Base-by-base conservation (phyloP, 1,140 invertebrate genomes). In the Amyelois transitella region DNA sequence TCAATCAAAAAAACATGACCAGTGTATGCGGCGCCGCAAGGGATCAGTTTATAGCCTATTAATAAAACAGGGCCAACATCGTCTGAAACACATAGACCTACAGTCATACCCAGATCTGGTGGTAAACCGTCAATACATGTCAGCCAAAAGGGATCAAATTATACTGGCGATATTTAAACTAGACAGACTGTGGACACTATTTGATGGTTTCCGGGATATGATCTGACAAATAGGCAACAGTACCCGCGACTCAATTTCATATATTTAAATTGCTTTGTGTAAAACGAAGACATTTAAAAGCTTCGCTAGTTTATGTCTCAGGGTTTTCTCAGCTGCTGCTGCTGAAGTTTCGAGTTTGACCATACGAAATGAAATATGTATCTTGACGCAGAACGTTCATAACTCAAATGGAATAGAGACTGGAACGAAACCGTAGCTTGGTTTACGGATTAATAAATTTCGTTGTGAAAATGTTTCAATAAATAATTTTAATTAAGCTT, bases 1-100 rank as follows among this genome's bases (percentile, higher is more conserved):
- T 69, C 65, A 65, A 74, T 72, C 69, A 67, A 74, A 71, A 63
- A 62, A 55, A 64, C 63, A 59, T 62, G 60, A 66, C 64, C 48
- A 7, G 43, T 48, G 66, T 58, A 51, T 62, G 44, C 43, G 61
- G 48, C 50, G 58, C 53, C 60, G 50, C 53, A 55, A 64, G 52
- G 57, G 58, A 47, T 64, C 57, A 25, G 51, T 74, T 71, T 69
- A 74, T 74, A 71, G 72, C 62, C 63, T 60, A 65, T 71, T 69
- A 74, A 70, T 70, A 70, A 69, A 63, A 60, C 53, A 61, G 65
- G 62, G 43, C 51, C 57, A 44, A 52, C 43, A 51, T 43, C 20
- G 38, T 32, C 67, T 59, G 64, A 25, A 47, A 24, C 44, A 53
- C 19, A 18, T 25, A 62, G 62, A 70, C 2, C 64, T 54, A 43